These are phyloP conservation scores for Erinaceus europaeus DNA, from an alignment of 2,113 vertebrate genomes.

Conservation along the genomic window DNA sequence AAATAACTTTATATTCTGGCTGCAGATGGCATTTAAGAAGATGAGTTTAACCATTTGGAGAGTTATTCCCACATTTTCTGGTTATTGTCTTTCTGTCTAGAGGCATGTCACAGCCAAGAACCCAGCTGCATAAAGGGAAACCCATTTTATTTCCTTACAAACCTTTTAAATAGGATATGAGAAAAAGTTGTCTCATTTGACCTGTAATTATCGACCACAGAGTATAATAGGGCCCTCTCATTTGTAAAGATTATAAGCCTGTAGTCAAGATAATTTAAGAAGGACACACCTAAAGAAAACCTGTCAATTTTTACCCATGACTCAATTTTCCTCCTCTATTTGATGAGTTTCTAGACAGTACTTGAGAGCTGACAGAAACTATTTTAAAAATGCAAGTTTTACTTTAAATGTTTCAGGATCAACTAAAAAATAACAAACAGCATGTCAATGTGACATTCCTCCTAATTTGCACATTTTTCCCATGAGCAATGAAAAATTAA, in stretches of 20 bases:
- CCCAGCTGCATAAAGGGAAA: neutral
- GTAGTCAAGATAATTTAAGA: constrained; percentile 52
- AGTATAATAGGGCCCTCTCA: constrained; percentile 40
- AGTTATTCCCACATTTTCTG: too few relatives aligned
- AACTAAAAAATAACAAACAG: neutral
- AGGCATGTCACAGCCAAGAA: neutral
- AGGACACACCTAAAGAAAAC: constrained; percentile 35
- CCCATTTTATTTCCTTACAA: neutral
- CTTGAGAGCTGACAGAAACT: neutral
- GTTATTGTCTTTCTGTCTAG: too few relatives aligned
- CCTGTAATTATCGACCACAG: constrained; percentile 53
- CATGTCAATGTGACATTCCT: neutral
- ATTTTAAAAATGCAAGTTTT: neutral
- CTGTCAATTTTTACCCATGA: constrained; percentile 31
- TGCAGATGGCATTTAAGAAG: neutral
- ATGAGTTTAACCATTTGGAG: neutral
- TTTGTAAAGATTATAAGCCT: constrained; percentile 55
- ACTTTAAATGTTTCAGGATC: constrained; percentile 6
- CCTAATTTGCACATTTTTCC: constrained; percentile 2
- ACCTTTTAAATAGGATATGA: constrained; percentile 40
- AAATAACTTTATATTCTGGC: neutral
- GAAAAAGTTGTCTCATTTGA: constrained; percentile 44
- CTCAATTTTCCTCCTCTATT: constrained; percentile 20
- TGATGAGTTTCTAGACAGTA: constrained; percentile 29
- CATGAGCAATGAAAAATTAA: neutral